A percentile compares a stretch with the other conserved stretches of the same genome.
Evolutionary conservation across 2,113 vertebrate species (phyloP).

Genomic region (Phrynocephalus versicolor): DNA sequence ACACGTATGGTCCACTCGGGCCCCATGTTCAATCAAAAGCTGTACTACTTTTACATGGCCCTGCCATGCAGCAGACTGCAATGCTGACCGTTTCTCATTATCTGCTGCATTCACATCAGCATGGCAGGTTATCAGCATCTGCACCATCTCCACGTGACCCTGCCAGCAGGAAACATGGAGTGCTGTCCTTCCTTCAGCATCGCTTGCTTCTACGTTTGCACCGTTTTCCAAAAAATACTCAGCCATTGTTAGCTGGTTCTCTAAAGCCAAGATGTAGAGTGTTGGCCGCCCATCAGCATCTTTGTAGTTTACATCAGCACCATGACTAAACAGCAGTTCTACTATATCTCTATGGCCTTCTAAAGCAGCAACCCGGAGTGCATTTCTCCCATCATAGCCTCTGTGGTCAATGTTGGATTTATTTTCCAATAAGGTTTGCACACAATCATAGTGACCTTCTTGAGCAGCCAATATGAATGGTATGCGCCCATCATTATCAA

Average conservation of each 20-base stretch:
- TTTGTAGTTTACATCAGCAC: constrained; percentile 90
- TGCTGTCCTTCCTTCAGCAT: constrained; percentile 92
- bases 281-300: constrained; percentile 96
- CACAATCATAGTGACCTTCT: constrained; percentile 97
- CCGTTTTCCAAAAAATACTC: constrained; percentile 95
- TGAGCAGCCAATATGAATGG: constrained; percentile 91
- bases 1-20: constrained; percentile 92
- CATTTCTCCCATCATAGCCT: constrained; percentile 94
- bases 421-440: constrained; percentile 91
- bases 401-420: constrained; percentile 91
- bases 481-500: constrained; percentile 95
- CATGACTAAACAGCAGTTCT: constrained; percentile 89
- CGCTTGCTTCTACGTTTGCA: constrained; percentile 91
- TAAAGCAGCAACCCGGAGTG: constrained; percentile 90
- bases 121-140: constrained; percentile 88
- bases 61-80: constrained; percentile 97
- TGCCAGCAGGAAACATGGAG: constrained; percentile 99
- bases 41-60: constrained; percentile 91
- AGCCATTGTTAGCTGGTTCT: constrained; percentile 95
- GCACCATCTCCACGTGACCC: constrained; percentile 94
- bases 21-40: constrained; percentile 89
- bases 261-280: constrained; percentile 93
- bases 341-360: constrained; percentile 96
- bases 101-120: constrained; percentile 93
- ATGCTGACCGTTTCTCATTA: constrained; percentile 92